A percentile compares a stretch with the other conserved stretches of the same genome.
phyloP scores from a whole-genome alignment of 2,888 invertebrate species.

The Helicoverpa assulta region DNA sequence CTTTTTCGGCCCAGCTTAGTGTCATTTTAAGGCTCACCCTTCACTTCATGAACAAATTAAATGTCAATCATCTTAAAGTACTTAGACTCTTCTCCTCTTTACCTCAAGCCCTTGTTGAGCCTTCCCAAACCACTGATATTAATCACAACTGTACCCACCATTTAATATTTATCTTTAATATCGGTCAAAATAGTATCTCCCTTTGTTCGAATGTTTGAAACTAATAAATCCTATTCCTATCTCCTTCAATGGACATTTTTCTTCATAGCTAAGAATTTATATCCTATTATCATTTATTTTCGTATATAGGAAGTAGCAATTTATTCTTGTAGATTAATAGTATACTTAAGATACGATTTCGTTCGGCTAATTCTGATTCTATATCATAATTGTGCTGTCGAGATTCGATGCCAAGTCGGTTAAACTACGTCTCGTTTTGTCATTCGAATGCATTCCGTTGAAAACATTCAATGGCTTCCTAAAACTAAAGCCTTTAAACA shows the following conservation, averaged over 20 bases:
- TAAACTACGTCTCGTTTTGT: background rate
- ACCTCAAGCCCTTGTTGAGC: constrained; percentile 6
- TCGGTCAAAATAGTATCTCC: constrained; percentile 32
- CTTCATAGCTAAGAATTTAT: constrained; percentile 39
- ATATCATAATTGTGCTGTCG: background rate
- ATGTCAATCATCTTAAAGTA: constrained; percentile 36
- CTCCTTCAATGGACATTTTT: constrained; percentile 33
- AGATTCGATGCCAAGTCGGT: background rate
- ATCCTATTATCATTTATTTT: constrained; percentile 31
- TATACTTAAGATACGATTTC: background rate
- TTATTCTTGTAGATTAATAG: constrained; percentile 22
- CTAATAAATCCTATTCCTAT: constrained; percentile 49
- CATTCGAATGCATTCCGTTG: too few species aligned
- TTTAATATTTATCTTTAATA: constrained; percentile 43
- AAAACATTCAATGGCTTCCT: too few species aligned
- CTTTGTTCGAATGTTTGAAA: constrained; percentile 25
- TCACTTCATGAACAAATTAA: constrained; percentile 7
- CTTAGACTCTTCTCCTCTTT: constrained; percentile 3
- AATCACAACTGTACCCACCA: constrained; percentile 29
- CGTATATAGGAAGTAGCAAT: constrained; percentile 15
- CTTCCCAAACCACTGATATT: constrained; percentile 26
- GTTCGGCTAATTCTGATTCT: background rate
- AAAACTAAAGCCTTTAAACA: background rate
- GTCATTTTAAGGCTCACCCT: background rate
- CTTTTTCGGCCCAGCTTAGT: background rate